Base-by-base conservation (phyloP, 2,797 vertebrate species). In the Phalanger gymnotis region DNA sequence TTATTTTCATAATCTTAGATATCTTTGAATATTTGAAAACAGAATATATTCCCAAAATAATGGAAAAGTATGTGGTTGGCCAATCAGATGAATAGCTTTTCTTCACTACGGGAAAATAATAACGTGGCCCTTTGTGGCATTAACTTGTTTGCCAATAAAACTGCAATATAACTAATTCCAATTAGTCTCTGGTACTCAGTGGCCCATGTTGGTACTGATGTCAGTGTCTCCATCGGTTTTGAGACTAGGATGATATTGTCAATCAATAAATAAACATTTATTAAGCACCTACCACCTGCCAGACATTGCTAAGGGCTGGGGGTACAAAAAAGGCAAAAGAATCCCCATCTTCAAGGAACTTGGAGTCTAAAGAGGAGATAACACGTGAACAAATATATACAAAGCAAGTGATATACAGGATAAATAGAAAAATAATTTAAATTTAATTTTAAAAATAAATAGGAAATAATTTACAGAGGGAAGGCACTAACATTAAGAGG, bases 11-110 rank as follows among this genome's bases (percentile, higher is more conserved):
- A 94, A 52, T 93, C 94, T 96, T 61, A 47, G 31, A 16, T 27
- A 53, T 30, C 4, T 53, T 91, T 90, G 73, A 73, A 61, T 55
- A 51, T 66, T 91, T 73, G 56, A 93, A 94, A 31, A 47, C 53
- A 51, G 92, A 92, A 66, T 52, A 54, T 94, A 95, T 93, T 94
- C 95, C 91, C 34, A 91, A 97, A 96, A 97, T 94, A 96, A 96
- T 96, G 55, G 5, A 81, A 95, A 25, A 92, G 54, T 94, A 92
- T 47, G 54, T 89, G 92, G 96, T 47, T 81, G 94, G 92, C 95
- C 93, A 95, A 9, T 2, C 51, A 47, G 31, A 47, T 97, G 91
- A 90, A 6, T 94, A 91, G 40, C 54, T 96, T 95, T 95, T 56
- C 90, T 93, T n/a, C 11, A 95, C 93, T n/a, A 11, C 31, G 61